phyloP scores from a whole-genome alignment of 2,888 invertebrate species.

The Standfussiana lucernea region DNA sequence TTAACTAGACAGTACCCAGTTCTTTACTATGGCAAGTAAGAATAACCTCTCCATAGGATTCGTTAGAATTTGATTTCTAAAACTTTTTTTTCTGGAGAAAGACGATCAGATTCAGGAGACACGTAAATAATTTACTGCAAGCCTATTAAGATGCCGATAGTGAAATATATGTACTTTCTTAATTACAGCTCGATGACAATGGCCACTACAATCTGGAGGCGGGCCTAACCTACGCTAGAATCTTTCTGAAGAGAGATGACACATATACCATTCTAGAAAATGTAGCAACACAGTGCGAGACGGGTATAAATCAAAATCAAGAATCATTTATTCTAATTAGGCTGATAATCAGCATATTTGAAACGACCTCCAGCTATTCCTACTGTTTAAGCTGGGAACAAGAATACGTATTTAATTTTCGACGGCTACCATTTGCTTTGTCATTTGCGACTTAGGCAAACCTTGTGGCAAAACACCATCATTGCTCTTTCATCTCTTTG shows the following conservation, averaged over 20 bases:
- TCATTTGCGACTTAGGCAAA: not conserved
- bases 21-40: not conserved
- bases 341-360: not conserved
- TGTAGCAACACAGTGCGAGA: slow-evolving; percentile 24
- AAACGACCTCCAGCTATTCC: not conserved
- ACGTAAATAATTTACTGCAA: not conserved
- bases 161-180: not conserved
- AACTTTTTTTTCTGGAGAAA: not conserved
- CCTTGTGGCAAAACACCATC: not conserved
- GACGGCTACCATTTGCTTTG: not conserved
- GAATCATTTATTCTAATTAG: not conserved
- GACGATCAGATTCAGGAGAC: too few species aligned
- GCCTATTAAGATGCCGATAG: not conserved
- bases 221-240: slow-evolving; percentile 12
- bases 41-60: not conserved
- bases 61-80: too few species aligned
- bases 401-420: not conserved
- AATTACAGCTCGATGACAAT: slow-evolving; percentile 25
- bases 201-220: slow-evolving; percentile 20
- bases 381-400: not conserved
- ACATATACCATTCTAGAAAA: not conserved
- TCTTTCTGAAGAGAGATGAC: slow-evolving; percentile 21
- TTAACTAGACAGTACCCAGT: not conserved
- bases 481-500: not conserved
- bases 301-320: slow-evolving; percentile 14